These are phyloP conservation scores for Atopsyche davidsoni DNA, from an alignment of 1,140 invertebrate genomes.

Conservation along the genomic window DNA sequence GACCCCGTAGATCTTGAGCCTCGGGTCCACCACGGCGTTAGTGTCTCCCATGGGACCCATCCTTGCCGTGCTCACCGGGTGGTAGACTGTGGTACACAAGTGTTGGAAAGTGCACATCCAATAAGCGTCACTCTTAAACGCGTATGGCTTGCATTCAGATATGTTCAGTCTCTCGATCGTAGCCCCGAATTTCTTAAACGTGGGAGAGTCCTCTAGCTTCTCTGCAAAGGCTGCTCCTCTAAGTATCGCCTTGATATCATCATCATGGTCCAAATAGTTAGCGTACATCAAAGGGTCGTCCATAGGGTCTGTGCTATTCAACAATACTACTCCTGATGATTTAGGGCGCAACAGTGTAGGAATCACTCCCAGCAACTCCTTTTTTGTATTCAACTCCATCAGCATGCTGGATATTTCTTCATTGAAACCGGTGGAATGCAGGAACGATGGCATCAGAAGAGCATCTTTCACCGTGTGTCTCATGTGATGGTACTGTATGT, in stretches of 20 bases:
- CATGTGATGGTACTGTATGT: conserved; percentile 32
- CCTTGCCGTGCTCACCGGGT: conserved; percentile 58
- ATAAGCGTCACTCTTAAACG: conserved; percentile 48
- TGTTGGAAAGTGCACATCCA: conserved; percentile 56
- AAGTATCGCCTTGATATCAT: conserved; percentile 50
- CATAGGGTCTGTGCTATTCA: conserved; percentile 52
- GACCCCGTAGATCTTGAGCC: conserved; percentile 55
- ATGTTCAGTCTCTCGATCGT: conserved; percentile 39
- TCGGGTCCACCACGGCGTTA: conserved; percentile 54
- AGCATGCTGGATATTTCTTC: background rate
- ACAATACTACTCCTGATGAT: conserved; percentile 51
- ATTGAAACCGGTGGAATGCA: conserved; percentile 1
- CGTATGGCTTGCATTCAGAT: conserved; percentile 37
- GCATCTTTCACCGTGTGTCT: background rate
- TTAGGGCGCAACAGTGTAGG: conserved; percentile 49
- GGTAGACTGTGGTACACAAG: conserved; percentile 59
- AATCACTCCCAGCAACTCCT: conserved; percentile 38
- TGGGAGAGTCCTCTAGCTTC: conserved; percentile 43
- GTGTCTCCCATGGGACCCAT: conserved; percentile 57
- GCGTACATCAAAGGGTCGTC: conserved; percentile 60
- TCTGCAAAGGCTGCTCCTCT: conserved; percentile 47
- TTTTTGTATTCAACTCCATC: conserved; percentile 33
- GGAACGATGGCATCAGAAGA: background rate
- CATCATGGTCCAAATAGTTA: conserved; percentile 54
- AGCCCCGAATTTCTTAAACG: conserved; percentile 38